Evolutionary conservation across 2,888 invertebrate genomes (phyloP), one percentile per base, ranked within the genome.

Genomic region (Cryptus armator): DNA sequence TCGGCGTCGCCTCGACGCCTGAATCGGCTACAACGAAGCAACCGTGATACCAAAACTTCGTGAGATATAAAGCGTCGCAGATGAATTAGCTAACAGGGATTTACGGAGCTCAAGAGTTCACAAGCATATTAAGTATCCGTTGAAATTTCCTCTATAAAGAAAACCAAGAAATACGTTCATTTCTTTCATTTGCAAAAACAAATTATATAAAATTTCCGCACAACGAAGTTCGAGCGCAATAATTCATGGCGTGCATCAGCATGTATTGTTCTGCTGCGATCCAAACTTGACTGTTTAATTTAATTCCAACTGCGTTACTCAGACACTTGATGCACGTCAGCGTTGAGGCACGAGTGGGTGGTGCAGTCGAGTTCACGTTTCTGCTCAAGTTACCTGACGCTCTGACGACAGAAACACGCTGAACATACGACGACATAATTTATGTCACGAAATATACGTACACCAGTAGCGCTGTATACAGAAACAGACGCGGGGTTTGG

Each of bases 1-100:
- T 44, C 43, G 72, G 44, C 72, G 72, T 56, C 72, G 72, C 56
- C 56, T 37, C 14, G 72, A n/a, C 72, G 56, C 56, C 72, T 43
- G 72, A 72, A 72, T 59, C 72, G 24, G 24, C 37, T 59, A 72
- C 56, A 56, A 71, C 51, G 37, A 7, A 19, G 12, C 70, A 14
- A 53, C 51, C 37, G 70, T 53, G 37, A 53, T 48, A 70, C 24
- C 53, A n/a, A 43, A 43, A 71, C 10, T 44, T 16, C 7, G 43
- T 37, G 4, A 37, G 7, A 56, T 2, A 71, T 51, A 19, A 43
- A 12, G 16, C 46, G 48, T 68, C 56, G 56, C 56, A 9, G 24
- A 68, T 53, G 19, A 71, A 71, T 53, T 53, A 37, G 53, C 19
- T 37, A 37, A 37, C 19, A 12, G 37, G 37, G 19, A 7, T 7